Base-by-base conservation (phyloP, 2,888 invertebrate species). In the Spodoptera exigua region DNA sequence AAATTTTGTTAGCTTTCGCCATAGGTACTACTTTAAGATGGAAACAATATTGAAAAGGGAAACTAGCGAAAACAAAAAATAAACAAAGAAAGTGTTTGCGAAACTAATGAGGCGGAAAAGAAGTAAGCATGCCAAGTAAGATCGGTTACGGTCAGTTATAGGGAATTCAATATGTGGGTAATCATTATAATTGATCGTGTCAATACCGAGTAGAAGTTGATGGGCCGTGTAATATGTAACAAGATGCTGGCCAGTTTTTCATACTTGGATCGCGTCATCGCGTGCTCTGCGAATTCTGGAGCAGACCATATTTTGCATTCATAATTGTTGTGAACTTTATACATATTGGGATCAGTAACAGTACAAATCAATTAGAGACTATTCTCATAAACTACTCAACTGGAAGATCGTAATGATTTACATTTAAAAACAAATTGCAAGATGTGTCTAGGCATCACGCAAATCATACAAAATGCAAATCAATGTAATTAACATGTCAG, bases 1-100 rank as follows among this genome's bases (percentile, higher is more conserved):
- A 74, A 70, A 78, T 70, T 65, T 77, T 80, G 76, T 78, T 78
- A 74, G 56, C 78, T 75, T 80, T 78, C 74, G 72, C 74, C 79
- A 74, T 77, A n/a, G n/a, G n/a, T n/a, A n/a, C n/a, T n/a, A 70
- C 32, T 44, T 12, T 34, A 32, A 40, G 43, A 47, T 39, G 44
- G 54, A 66, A 66, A 54, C 45, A 52, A 39, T 52, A 36, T 49
- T 34, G 48, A 47, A 59, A 57, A 45, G 36, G 40, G 34, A 62
- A 66, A 54, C 41, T 72, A 57, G 13, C 16, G 16, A 17, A 35
- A n/a, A n/a, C n/a, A n/a, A n/a, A 55, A 32, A 55, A 55, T 27
- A 49, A 60, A 48, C 18, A 43, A 17, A 32, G 14, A 43, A 70
- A 53, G 45, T 40, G 46, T 54, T 27, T 35, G 32, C 34, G 51